Evolutionary conservation across 2,113 vertebrate genomes (phyloP), one percentile per base, ranked within the genome.

Genomic region (Caranx melampygus): DNA sequence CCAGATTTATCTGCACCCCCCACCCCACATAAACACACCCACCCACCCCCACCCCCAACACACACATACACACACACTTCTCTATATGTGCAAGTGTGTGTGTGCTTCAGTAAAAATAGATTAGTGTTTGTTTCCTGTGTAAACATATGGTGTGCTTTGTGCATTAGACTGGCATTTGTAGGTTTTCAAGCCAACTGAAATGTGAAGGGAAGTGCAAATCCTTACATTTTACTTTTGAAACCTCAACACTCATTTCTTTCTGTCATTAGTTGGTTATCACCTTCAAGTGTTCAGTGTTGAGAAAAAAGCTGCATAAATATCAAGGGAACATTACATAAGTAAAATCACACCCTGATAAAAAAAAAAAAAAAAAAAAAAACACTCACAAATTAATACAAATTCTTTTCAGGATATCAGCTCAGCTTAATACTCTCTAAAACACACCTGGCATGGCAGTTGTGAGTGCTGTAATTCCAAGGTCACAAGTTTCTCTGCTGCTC

Each of bases 401-500:
- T 47, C 18, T 75, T 58, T 31, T 5, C 40, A 31, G 15, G 10
- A 62, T 68, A 44, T 44, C 34, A 34, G 26, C 34, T 40, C 1
- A 26, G 26, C 35, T 34, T 65, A 35, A 61, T 69, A 44, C 42
- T 55, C 37, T n/a, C 69, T n/a, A 34, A 72, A 67, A 62, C 9
- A 3, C 49, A 67, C 57, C 47, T 16, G 16, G 14, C 21, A 64
- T 35, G 42, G n/a, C 68, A 63, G 59, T 70, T 44, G 35, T 26
- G 10, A 73, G 59, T 45, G n/a, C 15, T 54, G 14, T 31, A 70
- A 52, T 62, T 69, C 31, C 75, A 85, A 84, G 75, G 82, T 92
- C 81, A 74, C 51, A 71, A 44, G 34, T 72, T 35, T 45, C 14
- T 49, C 34, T 7, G 3, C 60, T 78, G 35, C 61, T 64, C 26